phyloP scores from a whole-genome alignment of 2,888 invertebrate species.

The Frankliniella intonsa region DNA sequence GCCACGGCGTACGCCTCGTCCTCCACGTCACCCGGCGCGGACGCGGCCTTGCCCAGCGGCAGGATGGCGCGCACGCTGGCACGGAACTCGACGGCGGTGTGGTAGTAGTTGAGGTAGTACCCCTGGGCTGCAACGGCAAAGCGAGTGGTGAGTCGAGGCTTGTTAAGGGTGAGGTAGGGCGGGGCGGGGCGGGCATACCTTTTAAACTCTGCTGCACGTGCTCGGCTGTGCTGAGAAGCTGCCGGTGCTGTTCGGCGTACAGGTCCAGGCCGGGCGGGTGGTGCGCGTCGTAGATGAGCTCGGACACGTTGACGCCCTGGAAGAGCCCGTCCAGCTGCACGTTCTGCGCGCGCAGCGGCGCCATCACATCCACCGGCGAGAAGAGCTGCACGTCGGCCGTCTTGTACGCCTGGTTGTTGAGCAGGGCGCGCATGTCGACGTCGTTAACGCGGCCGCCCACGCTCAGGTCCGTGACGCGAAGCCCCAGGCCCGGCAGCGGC shows the following conservation, averaged over 20 bases:
- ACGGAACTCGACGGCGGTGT: background rate
- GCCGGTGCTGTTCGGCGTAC: background rate
- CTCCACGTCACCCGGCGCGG: background rate
- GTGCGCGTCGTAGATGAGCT: background rate
- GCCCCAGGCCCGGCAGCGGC: background rate
- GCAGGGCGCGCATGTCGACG: background rate
- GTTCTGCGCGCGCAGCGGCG: background rate
- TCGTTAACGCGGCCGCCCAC: background rate
- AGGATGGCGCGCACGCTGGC: background rate
- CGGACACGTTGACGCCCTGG: background rate
- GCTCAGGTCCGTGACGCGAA: background rate
- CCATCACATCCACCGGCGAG: background rate
- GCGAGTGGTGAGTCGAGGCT: background rate
- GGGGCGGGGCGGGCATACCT: background rate
- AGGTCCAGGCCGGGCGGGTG: background rate
- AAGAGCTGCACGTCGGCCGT: background rate
- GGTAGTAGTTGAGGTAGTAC: conserved; percentile 15
- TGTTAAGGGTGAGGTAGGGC: background rate
- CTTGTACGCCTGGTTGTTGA: background rate
- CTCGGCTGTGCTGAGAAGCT: background rate
- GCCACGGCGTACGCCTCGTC: background rate
- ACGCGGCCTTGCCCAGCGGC: background rate
- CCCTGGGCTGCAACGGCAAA: background rate
- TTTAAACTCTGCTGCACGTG: background rate
- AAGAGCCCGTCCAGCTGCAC: background rate